A percentile compares a stretch with the other conserved stretches of the same genome.
These are phyloP conservation scores for Agrochola macilenta DNA, from an alignment of 2,888 invertebrate species.

Conservation along the genomic window DNA sequence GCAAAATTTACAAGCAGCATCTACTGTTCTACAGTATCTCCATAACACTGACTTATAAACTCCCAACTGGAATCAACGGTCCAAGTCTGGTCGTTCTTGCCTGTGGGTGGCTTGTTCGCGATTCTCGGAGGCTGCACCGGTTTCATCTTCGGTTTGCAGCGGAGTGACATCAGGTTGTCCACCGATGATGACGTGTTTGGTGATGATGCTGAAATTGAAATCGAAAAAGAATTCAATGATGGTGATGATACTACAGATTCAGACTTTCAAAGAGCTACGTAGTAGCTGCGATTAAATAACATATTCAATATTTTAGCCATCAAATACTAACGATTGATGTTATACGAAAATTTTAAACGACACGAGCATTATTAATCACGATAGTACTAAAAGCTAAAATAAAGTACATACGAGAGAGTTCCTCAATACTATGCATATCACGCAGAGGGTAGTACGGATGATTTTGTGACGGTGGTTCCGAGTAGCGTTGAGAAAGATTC, in stretches of 20 bases:
- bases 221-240: neutral
- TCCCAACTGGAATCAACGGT: conserved; percentile 97
- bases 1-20: conserved; percentile 52
- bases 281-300: neutral
- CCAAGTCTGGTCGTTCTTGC: conserved; percentile 92
- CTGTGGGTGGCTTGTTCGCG: conserved; percentile 83
- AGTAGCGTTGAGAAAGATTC: conserved; percentile 90
- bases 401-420: conserved; percentile 85
- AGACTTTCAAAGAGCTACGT: neutral
- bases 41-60: conserved; percentile 93
- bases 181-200: conserved; percentile 92
- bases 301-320: neutral
- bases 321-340: neutral
- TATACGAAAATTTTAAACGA: neutral
- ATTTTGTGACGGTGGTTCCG: conserved; percentile 90
- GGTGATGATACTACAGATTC: neutral
- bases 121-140: conserved; percentile 94
- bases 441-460: conserved; percentile 88
- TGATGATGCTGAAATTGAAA: conserved; percentile 83
- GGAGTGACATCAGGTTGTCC: conserved; percentile 91
- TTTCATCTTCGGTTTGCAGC: conserved; percentile 91
- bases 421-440: conserved; percentile 90
- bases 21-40: conserved; percentile 68
- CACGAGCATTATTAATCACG: neutral
- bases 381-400: neutral